Evolutionary conservation across 2,797 vertebrate genomes (phyloP), one percentile per base, ranked within the genome.

Genomic region (Mormyrus proboscirostris): DNA sequence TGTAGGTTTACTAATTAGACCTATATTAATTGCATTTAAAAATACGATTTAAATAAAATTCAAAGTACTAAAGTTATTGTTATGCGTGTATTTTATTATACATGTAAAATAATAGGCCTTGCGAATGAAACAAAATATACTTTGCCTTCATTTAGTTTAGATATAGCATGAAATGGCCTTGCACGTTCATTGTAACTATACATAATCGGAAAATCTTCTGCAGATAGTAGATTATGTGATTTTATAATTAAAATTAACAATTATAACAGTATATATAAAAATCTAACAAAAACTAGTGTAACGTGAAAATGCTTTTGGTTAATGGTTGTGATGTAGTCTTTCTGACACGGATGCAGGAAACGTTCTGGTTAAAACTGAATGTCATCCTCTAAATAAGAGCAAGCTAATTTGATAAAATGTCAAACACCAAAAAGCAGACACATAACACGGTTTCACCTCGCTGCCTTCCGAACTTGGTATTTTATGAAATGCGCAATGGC

Each of bases 301-400:
- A 44, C 16, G 9, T 82, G 16, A n/a, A n/a, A 7, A 47, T 82
- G 41, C 41, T 82, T 82, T 44, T 47, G 41, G 38, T 47, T 82
- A 9, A 82, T 47, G 38, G 41, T 82, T 82, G 38, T 47, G 76
- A 82, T 47, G 7, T 82, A 82, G 76, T 82, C 19, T 82, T 44
- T 47, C 8, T 47, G 19, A 82, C 19, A 82, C 41, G 41, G 19
- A 47, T 44, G 8, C 19, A n/a, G 19, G 41, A 47, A 82, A 82
- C 41, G 76, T 79, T 79, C 73, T 47, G 76, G 16, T 47, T 47
- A 82, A 82, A 82, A 82, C 19, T 82, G 76, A 82, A 82, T n/a
- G 16, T 19, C 19, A 82, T 47, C 38, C 41, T 19, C 41, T 47
- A 16, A 8, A 19, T 82, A 44, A 82, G 41, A 47, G 19, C 7